Conservation (phyloP, 1,140 invertebrate species). For the Halesus radiatus region DNA sequence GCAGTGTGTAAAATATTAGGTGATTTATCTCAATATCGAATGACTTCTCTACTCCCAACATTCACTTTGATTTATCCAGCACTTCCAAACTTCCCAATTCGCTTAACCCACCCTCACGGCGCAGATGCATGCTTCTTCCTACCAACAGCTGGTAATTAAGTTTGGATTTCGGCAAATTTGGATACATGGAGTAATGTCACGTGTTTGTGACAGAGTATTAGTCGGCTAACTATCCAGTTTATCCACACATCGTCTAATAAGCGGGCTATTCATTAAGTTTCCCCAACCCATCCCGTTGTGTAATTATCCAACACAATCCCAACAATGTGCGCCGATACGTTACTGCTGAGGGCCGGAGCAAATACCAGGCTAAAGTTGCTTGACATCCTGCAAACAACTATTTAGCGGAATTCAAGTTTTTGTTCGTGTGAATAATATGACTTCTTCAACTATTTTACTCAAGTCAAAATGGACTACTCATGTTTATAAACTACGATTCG, state of each 20-base stretch:
- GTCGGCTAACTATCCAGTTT: conserved; percentile 11
- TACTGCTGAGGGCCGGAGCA: conserved; percentile 3
- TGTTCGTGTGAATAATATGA: conserved; percentile 15
- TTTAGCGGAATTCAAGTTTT: neutral
- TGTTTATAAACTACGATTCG: too few relatives aligned
- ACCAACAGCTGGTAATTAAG: too few relatives aligned
- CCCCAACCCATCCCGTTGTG: conserved; percentile 12
- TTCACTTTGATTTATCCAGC: too few relatives aligned
- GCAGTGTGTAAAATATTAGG: too few relatives aligned
- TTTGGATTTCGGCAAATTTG: neutral
- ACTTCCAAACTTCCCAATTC: too few relatives aligned
- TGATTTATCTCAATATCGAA: too few relatives aligned
- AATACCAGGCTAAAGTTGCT: conserved; percentile 32
- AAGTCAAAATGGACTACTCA: too few relatives aligned
- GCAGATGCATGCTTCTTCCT: too few relatives aligned
- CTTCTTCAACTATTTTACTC: neutral
- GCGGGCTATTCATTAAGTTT: conserved; percentile 48
- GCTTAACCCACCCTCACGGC: too few relatives aligned
- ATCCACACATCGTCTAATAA: conserved; percentile 41
- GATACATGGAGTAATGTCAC: neutral
- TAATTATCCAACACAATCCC: conserved; percentile 55
- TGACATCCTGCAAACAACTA: conserved; percentile 31
- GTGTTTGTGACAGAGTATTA: conserved; percentile 20
- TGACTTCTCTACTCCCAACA: too few relatives aligned
- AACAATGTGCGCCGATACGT: conserved; percentile 51